Conservation (phyloP, 2,888 invertebrate genomes). For the Scaeva pyrastri region DNA sequence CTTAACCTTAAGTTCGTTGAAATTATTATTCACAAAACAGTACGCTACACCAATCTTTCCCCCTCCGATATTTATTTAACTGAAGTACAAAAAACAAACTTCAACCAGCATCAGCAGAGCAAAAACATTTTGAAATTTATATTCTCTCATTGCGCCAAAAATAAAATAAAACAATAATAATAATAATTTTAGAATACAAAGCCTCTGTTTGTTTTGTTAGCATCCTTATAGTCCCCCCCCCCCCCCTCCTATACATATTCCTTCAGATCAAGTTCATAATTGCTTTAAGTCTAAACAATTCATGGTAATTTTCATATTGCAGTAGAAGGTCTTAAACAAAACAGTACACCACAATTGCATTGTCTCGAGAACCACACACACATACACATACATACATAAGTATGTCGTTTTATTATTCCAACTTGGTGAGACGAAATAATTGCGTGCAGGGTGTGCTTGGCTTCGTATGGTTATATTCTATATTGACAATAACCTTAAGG, state of each 20-base stretch:
- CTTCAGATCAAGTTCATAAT: conserved; percentile 1
- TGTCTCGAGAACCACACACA: conserved; percentile 29
- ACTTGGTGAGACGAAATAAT: background rate
- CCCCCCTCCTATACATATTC: background rate
- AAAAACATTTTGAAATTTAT: conserved; percentile 3
- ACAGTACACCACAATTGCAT: conserved; percentile 6
- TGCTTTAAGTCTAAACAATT: conserved; percentile 32
- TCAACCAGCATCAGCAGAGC: background rate
- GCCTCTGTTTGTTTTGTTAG: conserved; percentile 3
- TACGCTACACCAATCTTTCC: background rate
- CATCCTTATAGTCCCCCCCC: background rate
- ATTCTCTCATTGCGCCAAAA: background rate
- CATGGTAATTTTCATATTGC: conserved; percentile 16
- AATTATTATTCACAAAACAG: background rate
- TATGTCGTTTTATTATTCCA: conserved; percentile 30
- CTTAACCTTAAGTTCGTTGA: background rate
- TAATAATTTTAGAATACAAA: background rate
- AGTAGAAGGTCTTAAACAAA: conserved; percentile 10
- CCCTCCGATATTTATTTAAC: background rate
- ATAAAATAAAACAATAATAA: background rate
- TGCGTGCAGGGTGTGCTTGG: conserved; percentile 11
- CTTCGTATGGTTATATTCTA: too few species aligned
- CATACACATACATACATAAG: too few species aligned
- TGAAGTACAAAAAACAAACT: background rate
- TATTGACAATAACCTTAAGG: too few species aligned